phyloP scores from a whole-genome alignment of 2,113 vertebrate genomes.

The Myotis lucifugus region DNA sequence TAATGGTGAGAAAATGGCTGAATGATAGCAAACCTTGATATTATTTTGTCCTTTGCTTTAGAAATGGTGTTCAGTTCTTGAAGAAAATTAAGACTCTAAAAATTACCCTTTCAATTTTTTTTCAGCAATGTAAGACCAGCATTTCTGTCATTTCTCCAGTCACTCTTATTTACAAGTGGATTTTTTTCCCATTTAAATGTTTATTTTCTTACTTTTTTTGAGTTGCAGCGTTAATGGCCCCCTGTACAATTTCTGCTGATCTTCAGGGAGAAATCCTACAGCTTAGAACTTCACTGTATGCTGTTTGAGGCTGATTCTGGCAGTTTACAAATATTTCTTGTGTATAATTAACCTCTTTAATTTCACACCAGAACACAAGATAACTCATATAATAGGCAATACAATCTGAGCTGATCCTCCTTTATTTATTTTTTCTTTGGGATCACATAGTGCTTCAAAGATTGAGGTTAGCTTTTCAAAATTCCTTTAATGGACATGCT shows the following conservation, averaged over 20 bases:
- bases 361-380: conserved; percentile 37
- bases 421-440: conserved; percentile 6
- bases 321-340: background rate
- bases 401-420: background rate
- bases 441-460: conserved; percentile 13
- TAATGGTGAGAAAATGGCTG: background rate
- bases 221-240: background rate
- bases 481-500: background rate
- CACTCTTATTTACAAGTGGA: background rate
- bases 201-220: conserved; percentile 6
- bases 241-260: background rate
- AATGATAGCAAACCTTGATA: background rate
- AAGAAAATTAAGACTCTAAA: conserved; percentile 30
- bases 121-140: background rate
- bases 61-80: background rate
- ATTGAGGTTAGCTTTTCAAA: conserved; percentile 25
- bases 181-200: background rate
- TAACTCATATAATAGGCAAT: background rate
- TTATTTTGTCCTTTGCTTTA: conserved; percentile 27
- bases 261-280: background rate
- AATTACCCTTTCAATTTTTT: background rate
- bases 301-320: background rate
- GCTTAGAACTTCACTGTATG: background rate
- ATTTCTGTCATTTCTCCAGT: background rate
- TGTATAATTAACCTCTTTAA: conserved; percentile 26